Evolutionary conservation across 2,113 vertebrate species (phyloP).

Genomic region (Rattus rattus): DNA sequence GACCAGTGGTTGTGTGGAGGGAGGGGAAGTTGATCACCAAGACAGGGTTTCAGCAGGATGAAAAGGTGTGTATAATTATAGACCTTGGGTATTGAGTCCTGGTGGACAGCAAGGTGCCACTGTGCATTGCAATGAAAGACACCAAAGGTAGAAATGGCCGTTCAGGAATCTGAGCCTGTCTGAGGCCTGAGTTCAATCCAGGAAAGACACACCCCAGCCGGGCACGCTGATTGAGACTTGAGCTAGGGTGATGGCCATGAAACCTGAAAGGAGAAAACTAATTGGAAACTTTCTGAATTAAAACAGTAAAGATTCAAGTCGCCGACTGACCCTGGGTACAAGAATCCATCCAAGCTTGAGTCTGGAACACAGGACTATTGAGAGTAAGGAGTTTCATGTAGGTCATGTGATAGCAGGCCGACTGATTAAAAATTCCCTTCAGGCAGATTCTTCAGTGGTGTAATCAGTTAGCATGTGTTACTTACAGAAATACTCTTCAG

Average conservation of each 20-base stretch:
- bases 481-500: too few species aligned
- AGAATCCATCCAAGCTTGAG: not conserved
- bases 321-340: too few species aligned
- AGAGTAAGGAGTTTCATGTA: not conserved
- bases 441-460: not conserved
- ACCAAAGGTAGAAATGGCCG: rapidly evolving
- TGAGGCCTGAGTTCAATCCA: too few species aligned
- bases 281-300: not conserved
- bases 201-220: not conserved
- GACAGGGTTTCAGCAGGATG: too few species aligned
- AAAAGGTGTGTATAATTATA: not conserved
- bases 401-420: rapidly evolving
- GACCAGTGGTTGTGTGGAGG: rapidly evolving
- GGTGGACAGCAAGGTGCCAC: not conserved
- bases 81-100: not conserved
- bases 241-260: not conserved
- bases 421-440: rapidly evolving
- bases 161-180: too few species aligned
- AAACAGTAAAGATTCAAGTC: too few species aligned
- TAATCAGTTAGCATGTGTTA: too few species aligned
- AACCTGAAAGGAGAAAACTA: not conserved
- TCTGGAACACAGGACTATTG: not conserved
- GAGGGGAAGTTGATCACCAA: too few species aligned
- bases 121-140: too few species aligned
- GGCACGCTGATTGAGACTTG: not conserved